Conservation (phyloP, 2,797 vertebrate species). For the Phalanger gymnotis region DNA sequence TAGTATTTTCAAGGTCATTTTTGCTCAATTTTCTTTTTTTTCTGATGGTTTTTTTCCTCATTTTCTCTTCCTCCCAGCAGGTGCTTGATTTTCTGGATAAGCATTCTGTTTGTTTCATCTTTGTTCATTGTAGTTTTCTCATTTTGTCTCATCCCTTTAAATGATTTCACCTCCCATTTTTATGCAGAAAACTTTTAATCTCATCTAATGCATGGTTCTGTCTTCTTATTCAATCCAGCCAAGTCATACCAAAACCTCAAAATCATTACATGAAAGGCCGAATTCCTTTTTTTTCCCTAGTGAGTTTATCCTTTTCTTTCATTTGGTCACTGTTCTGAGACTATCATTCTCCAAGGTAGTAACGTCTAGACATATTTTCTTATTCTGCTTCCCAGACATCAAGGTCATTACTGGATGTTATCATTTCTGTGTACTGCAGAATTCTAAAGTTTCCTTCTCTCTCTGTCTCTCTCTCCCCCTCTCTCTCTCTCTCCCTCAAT, state of each 20-base stretch:
- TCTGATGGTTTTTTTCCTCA: neutral
- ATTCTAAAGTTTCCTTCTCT: neutral
- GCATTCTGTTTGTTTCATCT: neutral
- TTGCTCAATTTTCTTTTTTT: neutral
- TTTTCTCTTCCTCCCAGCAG: slow-evolving; percentile 3
- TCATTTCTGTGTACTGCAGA: neutral
- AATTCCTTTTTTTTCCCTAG: neutral
- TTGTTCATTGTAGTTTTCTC: neutral
- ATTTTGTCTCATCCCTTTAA: neutral
- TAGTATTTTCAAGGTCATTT: neutral
- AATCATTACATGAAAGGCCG: neutral
- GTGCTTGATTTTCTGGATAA: neutral
- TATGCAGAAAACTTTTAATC: neutral
- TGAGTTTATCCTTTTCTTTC: neutral
- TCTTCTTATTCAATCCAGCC: neutral
- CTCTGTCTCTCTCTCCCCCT: no score
- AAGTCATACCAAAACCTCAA: neutral
- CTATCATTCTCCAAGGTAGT: neutral
- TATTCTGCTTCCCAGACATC: neutral
- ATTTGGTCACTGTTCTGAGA: neutral
- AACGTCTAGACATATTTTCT: neutral
- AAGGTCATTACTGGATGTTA: neutral
- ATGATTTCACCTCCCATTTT: neutral
- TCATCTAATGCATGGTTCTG: neutral
- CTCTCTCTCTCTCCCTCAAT: no score